Conservation (phyloP, 2,888 invertebrate species). For the Synanthedon myopaeformis region DNA sequence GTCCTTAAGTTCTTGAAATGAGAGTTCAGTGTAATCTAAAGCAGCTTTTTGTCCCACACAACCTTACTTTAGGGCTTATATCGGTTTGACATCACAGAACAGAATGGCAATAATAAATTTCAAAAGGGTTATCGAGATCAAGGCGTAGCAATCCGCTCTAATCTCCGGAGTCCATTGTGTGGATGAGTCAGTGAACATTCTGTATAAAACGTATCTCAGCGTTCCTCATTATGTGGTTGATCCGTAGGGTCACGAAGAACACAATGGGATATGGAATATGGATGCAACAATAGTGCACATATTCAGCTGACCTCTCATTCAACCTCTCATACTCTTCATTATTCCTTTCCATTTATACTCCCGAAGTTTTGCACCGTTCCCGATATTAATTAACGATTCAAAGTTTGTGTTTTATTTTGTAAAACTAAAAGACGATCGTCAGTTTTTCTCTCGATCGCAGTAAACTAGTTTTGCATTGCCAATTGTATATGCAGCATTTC, state of each 20-base stretch:
- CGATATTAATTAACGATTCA: too few species aligned
- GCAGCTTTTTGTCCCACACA: neutral
- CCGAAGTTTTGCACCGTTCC: too few species aligned
- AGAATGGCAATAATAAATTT: neutral
- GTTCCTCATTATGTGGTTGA: slow-evolving; percentile 28
- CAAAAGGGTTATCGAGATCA: neutral
- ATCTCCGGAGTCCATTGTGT: neutral
- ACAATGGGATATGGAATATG: slow-evolving; percentile 26
- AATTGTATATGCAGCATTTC: too few species aligned
- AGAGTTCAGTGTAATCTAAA: too few species aligned
- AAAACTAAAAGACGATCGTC: too few species aligned
- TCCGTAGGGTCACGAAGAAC: slow-evolving; percentile 16
- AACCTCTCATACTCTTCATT: too few species aligned
- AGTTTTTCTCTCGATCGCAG: too few species aligned
- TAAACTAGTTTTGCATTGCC: too few species aligned
- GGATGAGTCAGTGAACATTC: neutral
- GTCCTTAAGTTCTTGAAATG: too few species aligned
- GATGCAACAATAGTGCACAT: slow-evolving; percentile 36
- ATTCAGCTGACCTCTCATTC: slow-evolving; percentile 7
- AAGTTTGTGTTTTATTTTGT: too few species aligned
- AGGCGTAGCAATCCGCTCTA: neutral
- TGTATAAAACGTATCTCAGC: neutral
- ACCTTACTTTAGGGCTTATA: neutral
- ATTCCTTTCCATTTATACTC: too few species aligned
- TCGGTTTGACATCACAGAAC: neutral